Conservation (phyloP, 2,888 invertebrate species). For the Torymus tubicola region DNA sequence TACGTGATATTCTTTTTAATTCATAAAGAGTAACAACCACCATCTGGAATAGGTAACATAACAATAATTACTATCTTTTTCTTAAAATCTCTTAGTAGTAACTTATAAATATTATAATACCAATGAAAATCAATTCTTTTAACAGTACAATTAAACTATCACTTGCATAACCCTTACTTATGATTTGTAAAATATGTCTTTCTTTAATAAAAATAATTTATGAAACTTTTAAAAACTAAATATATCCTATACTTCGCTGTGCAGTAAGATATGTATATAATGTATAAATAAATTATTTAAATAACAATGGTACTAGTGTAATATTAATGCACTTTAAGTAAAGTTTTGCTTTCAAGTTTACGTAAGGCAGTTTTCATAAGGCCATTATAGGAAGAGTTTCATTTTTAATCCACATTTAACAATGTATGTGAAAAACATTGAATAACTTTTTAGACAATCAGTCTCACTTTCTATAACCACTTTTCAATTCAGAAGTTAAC, state of each 20-base stretch:
- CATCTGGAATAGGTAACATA: constrained; percentile 43
- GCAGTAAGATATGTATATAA: background rate
- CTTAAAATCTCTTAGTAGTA: constrained; percentile 1
- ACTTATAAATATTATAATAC: constrained; percentile 3
- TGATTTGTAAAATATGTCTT: constrained; percentile 13
- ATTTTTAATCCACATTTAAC: background rate
- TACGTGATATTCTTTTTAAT: constrained; percentile 25
- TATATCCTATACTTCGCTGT: too few relatives aligned
- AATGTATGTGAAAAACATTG: too few relatives aligned
- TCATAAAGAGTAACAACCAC: constrained; percentile 38
- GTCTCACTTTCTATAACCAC: constrained; percentile 21
- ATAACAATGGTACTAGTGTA: constrained; percentile 22
- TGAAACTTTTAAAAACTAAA: constrained; percentile 8
- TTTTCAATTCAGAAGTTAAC: background rate
- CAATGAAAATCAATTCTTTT: constrained; percentile 2
- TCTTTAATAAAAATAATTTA: background rate
- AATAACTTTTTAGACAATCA: background rate
- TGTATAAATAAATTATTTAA: constrained; percentile 42
- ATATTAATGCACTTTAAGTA: too few relatives aligned
- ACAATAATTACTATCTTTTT: constrained; percentile 26
- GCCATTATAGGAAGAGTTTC: constrained; percentile 18
- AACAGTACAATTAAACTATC: constrained; percentile 14
- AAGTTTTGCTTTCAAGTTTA: too few relatives aligned
- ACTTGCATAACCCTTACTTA: constrained; percentile 35
- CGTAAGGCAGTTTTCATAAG: constrained; percentile 30